These are phyloP conservation scores for Enteromius unitaeniatus DNA, from an alignment of 2,797 vertebrate genomes.

Conservation along the genomic window DNA sequence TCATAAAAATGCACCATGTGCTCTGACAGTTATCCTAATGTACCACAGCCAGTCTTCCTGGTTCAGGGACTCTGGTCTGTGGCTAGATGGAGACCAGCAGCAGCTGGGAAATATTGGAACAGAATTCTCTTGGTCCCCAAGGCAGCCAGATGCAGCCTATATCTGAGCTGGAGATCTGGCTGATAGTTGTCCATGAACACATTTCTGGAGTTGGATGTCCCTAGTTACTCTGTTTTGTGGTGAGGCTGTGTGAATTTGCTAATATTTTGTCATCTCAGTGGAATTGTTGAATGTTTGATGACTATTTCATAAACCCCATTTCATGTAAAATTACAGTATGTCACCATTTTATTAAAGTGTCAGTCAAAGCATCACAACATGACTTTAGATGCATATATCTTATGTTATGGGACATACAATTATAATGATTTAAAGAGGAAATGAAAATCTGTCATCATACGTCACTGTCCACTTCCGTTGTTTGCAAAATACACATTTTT, in stretches of 20 bases:
- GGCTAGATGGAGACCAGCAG: conserved; percentile 19
- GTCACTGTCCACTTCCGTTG: background rate
- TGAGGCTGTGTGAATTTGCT: conserved; percentile 27
- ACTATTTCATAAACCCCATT: background rate
- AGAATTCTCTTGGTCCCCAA: conserved; percentile 18
- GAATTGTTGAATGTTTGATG: conserved; percentile 3
- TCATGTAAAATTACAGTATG: background rate
- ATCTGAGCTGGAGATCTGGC: conserved; percentile 13
- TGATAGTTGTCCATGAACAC: conserved; percentile 20
- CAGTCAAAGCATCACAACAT: background rate
- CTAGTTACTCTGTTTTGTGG: conserved; percentile 12
- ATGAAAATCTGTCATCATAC: background rate
- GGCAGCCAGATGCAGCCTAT: conserved; percentile 18
- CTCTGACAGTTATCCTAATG: background rate
- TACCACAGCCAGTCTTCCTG: conserved; percentile 2
- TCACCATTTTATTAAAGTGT: background rate
- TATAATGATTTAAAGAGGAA: background rate
- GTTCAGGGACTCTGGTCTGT: background rate
- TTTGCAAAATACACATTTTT: background rate
- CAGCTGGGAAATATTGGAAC: conserved; percentile 18
- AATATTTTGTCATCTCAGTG: conserved; percentile 17
- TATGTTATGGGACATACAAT: background rate
- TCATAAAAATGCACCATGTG: background rate
- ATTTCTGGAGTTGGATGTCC: conserved; percentile 27
- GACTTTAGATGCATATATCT: background rate